Evolutionary conservation across 2,888 invertebrate species (phyloP).

Genomic region (Leptura quadrifasciata): DNA sequence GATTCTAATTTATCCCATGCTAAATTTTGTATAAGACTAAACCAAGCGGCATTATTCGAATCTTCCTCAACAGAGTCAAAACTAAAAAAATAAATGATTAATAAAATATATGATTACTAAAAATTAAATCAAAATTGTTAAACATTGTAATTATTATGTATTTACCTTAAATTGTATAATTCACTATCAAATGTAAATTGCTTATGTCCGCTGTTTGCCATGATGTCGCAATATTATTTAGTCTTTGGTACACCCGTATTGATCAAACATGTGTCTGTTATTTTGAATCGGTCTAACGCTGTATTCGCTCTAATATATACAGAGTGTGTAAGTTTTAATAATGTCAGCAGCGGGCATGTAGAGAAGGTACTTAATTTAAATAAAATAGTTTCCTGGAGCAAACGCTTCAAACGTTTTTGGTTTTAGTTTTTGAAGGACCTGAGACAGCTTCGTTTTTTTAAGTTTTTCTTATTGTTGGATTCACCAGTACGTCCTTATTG

Average conservation of each 20-base stretch:
- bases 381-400: no score
- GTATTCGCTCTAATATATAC: no score
- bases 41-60: slow-evolving; percentile 58
- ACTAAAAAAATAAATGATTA: slow-evolving; percentile 45
- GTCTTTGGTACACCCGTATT: background rate
- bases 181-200: slow-evolving; percentile 25
- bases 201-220: slow-evolving; percentile 4
- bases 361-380: no score
- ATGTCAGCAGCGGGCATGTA: no score
- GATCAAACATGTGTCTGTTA: slow-evolving; percentile 1
- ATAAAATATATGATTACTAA: background rate
- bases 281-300: background rate
- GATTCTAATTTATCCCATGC: slow-evolving; percentile 59
- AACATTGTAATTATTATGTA: background rate
- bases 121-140: background rate
- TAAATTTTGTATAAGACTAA: slow-evolving; percentile 62
- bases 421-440: no score
- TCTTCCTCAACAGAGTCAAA: slow-evolving; percentile 62
- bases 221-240: background rate
- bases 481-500: no score
- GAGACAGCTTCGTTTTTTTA: no score
- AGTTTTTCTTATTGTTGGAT: no score
- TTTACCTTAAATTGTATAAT: slow-evolving; percentile 46
- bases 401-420: no score
- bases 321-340: no score